Conservation (phyloP, 2,888 invertebrate genomes). For the Eumerus sabulonum region DNA sequence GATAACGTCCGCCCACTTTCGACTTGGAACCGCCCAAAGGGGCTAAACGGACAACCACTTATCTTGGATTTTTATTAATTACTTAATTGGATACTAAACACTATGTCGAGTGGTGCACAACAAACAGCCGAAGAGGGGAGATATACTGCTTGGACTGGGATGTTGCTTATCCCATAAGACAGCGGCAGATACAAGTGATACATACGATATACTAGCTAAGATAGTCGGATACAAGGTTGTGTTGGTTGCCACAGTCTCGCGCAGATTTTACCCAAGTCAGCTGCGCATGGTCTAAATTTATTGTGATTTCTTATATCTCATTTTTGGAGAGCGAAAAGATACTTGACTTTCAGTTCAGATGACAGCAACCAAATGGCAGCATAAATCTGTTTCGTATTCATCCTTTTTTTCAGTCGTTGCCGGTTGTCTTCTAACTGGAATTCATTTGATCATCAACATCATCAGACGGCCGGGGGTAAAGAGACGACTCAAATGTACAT, state of each 20-base stretch:
- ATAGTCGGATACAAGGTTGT: constrained; percentile 11
- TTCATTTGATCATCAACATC: constrained; percentile 57
- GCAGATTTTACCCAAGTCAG: constrained; percentile 39
- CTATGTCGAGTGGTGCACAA: neutral
- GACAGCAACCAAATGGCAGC: constrained; percentile 51
- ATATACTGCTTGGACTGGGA: neutral
- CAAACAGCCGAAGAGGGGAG: too few relatives aligned
- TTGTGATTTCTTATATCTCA: constrained; percentile 20
- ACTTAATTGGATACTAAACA: constrained; percentile 68
- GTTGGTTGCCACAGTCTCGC: neutral
- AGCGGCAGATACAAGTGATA: constrained; percentile 50
- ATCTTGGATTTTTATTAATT: constrained; percentile 65
- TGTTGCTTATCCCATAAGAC: constrained; percentile 1
- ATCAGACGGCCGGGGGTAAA: neutral
- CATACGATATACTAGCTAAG: constrained; percentile 13
- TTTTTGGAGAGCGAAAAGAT: constrained; percentile 12
- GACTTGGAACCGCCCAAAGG: constrained; percentile 49
- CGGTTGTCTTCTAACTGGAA: constrained; percentile 47
- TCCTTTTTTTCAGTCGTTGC: constrained; percentile 26
- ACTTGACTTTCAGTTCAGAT: constrained; percentile 44
- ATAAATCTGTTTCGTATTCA: constrained; percentile 51
- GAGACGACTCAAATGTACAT: neutral
- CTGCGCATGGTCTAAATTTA: constrained; percentile 42
- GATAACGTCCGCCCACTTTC: constrained; percentile 44
- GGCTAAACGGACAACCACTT: constrained; percentile 61